phyloP scores from a whole-genome alignment of 2,888 invertebrate species.

The Drosophila sordidula region DNA sequence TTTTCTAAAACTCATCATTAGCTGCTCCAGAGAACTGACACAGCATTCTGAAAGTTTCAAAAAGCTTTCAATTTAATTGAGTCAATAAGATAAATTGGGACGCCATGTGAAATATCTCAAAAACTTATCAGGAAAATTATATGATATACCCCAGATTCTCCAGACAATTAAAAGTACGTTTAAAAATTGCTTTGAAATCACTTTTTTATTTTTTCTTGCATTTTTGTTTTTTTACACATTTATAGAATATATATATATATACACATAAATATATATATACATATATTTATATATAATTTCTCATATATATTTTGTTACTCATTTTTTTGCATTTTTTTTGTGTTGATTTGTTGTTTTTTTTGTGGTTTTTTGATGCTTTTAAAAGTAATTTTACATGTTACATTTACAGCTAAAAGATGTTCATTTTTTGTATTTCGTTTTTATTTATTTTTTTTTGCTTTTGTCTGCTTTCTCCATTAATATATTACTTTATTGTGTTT shows the following conservation, averaged over 20 bases:
- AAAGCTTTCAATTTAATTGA: no score
- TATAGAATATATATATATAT: constrained; percentile 61
- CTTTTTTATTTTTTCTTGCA: constrained; percentile 61
- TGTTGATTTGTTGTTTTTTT: constrained; percentile 27
- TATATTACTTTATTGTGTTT: constrained; percentile 38
- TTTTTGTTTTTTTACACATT: constrained; percentile 76
- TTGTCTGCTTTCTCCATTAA: constrained; percentile 55
- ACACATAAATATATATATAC: constrained; percentile 27
- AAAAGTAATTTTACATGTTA: constrained; percentile 77
- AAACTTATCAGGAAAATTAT: no score
- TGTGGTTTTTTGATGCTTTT: constrained; percentile 48
- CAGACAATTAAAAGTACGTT: background rate
- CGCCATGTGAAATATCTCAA: no score
- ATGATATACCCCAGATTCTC: background rate
- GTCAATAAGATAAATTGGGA: no score
- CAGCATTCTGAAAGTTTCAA: no score
- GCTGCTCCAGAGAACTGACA: no score
- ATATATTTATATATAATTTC: constrained; percentile 43
- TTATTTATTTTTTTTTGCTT: constrained; percentile 29
- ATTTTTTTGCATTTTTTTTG: constrained; percentile 33
- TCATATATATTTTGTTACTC: constrained; percentile 59
- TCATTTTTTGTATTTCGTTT: constrained; percentile 37
- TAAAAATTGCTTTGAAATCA: constrained; percentile 54
- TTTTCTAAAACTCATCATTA: no score
- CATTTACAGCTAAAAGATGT: constrained; percentile 76